Percentiles rank a stretch among this genome's conserved stretches.
phyloP scores from a whole-genome alignment of 2,113 vertebrate species.

The Grammomys dolichurus region DNA sequence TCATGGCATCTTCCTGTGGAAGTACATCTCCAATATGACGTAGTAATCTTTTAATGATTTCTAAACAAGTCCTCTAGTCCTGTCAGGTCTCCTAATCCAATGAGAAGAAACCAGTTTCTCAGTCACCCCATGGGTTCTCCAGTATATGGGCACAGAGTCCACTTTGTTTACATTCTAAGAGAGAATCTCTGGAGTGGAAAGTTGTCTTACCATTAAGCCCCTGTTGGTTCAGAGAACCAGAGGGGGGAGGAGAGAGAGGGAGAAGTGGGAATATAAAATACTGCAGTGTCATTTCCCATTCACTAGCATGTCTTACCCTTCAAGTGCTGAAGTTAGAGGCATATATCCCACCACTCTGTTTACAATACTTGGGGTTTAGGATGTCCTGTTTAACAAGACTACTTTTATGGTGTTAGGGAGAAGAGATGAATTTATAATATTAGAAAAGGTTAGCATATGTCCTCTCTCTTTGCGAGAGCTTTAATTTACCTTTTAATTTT shows the following conservation, averaged over 20 bases:
- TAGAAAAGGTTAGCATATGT: not conserved
- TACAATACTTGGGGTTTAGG: not conserved
- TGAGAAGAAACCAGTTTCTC: slow-evolving; percentile 30
- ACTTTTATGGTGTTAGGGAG: not conserved
- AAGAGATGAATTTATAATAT: not conserved
- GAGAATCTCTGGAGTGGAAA: not conserved
- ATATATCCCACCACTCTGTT: not conserved
- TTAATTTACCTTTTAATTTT: not conserved
- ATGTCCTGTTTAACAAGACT: not conserved
- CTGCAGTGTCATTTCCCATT: not conserved
- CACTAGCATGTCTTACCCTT: not conserved
- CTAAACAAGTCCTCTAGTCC: not conserved
- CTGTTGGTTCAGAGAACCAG: not conserved
- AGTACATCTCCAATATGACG: not conserved
- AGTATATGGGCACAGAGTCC: not conserved
- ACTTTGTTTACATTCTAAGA: not conserved
- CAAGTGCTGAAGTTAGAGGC: not conserved
- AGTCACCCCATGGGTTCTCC: not conserved
- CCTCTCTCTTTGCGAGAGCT: not conserved
- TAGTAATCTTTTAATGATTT: slow-evolving; percentile 35
- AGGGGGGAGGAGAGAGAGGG: too few relatives aligned
- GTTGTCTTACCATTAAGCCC: not conserved
- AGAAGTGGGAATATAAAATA: not conserved
- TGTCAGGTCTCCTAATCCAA: not conserved
- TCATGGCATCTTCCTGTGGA: not conserved